Conservation (phyloP, 2,888 invertebrate genomes). For the Lasioglossum villosulum region DNA sequence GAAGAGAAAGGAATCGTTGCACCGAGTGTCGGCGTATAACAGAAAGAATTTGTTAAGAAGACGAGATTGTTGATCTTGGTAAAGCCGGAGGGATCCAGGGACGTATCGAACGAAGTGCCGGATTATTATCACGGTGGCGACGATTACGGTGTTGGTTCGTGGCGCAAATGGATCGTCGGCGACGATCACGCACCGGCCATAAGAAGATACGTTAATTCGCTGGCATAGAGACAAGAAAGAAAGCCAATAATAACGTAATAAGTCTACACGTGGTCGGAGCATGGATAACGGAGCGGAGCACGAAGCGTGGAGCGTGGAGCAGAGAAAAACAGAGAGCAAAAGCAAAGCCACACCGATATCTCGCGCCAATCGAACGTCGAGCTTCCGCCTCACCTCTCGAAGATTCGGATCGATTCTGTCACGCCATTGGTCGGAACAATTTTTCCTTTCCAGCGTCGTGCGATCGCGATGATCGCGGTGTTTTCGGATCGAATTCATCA, state of each 20-base stretch:
- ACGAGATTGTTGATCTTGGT: neutral
- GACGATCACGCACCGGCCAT: conserved; percentile 47
- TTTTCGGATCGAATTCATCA: neutral
- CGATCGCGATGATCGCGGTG: neutral
- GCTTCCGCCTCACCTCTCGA: conserved; percentile 41
- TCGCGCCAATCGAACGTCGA: conserved; percentile 34
- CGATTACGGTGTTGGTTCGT: conserved; percentile 52
- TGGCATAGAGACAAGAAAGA: conserved; percentile 21
- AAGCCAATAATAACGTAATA: conserved; percentile 12
- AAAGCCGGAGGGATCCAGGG: neutral
- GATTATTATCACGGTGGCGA: conserved; percentile 44
- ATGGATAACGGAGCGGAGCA: neutral
- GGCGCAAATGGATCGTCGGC: conserved; percentile 29
- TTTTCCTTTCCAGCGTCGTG: neutral
- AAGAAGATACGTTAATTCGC: conserved; percentile 9
- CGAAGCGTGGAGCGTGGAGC: neutral
- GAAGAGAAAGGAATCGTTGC: neutral
- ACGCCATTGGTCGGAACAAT: conserved; percentile 19
- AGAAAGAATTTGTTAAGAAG: neutral
- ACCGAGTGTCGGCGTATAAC: accelerated
- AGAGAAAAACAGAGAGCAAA: neutral
- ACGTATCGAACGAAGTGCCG: neutral
- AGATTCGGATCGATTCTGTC: neutral
- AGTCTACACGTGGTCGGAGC: conserved; percentile 35
- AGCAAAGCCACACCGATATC: conserved; percentile 31